Evolutionary conservation across 2,113 vertebrate genomes (phyloP).

Genomic region (Xerus inauris): DNA sequence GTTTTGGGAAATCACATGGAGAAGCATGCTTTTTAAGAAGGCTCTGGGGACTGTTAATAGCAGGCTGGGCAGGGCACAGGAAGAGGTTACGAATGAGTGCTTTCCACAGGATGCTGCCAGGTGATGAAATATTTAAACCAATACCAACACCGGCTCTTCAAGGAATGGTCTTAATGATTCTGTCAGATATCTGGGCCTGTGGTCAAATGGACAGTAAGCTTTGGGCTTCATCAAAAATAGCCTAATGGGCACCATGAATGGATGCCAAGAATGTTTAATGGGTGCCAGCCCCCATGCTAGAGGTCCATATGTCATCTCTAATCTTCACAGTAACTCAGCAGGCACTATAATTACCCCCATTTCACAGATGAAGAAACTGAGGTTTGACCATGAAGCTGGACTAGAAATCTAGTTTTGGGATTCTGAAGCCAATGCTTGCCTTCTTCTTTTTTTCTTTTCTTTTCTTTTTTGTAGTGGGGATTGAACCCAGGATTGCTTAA

Average conservation of each 20-base stretch:
- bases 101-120: constrained; percentile 64
- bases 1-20: constrained; percentile 68
- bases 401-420: background rate
- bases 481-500: background rate
- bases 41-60: constrained; percentile 75
- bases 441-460: background rate
- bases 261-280: background rate
- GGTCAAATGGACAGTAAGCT: constrained; percentile 58
- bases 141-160: constrained; percentile 19
- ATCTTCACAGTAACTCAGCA: background rate
- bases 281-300: background rate
- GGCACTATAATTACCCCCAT: background rate
- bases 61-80: constrained; percentile 52
- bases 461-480: too few species aligned
- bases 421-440: background rate
- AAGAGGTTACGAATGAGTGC: constrained; percentile 57
- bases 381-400: background rate
- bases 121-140: constrained; percentile 75
- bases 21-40: constrained; percentile 43
- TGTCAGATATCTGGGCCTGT: constrained; percentile 31
- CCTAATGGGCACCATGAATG: constrained; percentile 55
- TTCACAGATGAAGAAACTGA: background rate
- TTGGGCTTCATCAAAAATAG: constrained; percentile 43
- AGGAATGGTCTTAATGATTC: constrained; percentile 56
- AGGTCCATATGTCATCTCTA: background rate